Percentiles rank a stretch among this genome's conserved stretches.
phyloP scores from a whole-genome alignment of 1,140 invertebrate species.

The Panulirus ornatus region DNA sequence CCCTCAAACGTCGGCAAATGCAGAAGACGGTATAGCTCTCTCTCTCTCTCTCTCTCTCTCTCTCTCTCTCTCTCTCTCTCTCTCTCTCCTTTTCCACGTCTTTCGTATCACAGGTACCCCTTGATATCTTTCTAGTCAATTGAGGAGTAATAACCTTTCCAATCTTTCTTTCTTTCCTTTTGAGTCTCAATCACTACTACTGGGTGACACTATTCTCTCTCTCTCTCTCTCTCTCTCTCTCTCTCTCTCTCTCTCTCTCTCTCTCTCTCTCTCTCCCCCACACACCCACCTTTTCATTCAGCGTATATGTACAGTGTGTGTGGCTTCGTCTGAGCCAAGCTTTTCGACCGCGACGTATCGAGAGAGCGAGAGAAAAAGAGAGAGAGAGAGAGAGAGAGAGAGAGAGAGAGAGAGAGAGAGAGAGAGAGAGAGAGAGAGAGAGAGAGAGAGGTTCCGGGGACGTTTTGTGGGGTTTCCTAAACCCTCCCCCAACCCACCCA shows the following conservation, averaged over 20 bases:
- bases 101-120: not conserved
- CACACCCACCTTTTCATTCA: not conserved
- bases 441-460: not conserved
- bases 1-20: no score
- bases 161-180: not conserved
- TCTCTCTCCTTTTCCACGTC: conserved; percentile 6
- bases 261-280: not conserved
- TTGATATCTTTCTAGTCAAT: not conserved
- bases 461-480: no score
- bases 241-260: not conserved
- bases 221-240: not conserved
- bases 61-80: conserved; percentile 26
- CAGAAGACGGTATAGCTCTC: no score
- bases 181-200: not conserved
- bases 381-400: conserved; percentile 10
- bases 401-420: conserved; percentile 31
- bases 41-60: conserved; percentile 29
- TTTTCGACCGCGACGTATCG: no score
- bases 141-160: not conserved
- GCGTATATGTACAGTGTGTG: no score
- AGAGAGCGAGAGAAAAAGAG: no score
- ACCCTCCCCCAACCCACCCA: no score
- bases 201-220: not conserved
- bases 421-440: conserved; percentile 37
- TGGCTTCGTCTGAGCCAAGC: no score